Percentiles rank a stretch among this genome's conserved stretches.
Conservation (phyloP, 1,140 invertebrate genomes). For the Chymomyza costata region DNA sequence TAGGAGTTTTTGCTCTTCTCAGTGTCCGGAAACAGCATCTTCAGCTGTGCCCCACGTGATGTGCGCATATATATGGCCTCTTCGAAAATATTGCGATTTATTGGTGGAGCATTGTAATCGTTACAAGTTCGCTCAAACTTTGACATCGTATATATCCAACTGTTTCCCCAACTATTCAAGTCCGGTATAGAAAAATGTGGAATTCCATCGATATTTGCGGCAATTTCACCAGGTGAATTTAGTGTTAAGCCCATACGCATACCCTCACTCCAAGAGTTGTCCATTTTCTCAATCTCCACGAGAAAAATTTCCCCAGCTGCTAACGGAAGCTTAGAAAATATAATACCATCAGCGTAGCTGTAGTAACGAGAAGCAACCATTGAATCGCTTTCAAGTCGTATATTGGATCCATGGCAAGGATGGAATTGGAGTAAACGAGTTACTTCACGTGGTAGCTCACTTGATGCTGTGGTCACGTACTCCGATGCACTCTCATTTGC, state of each 20-base stretch:
- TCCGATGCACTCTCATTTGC: too few species aligned
- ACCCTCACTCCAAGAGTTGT: constrained; percentile 96
- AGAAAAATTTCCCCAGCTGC: constrained; percentile 94
- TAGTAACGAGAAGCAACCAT: constrained; percentile 92
- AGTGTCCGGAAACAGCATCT: constrained; percentile 64
- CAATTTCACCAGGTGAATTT: constrained; percentile 82
- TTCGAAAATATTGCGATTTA: constrained; percentile 76
- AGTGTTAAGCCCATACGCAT: constrained; percentile 94
- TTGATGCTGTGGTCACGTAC: too few species aligned
- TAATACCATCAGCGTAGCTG: constrained; percentile 94
- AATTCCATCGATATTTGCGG: constrained; percentile 78
- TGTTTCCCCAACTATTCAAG: constrained; percentile 88
- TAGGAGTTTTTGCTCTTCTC: constrained; percentile 72
- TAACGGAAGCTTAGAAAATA: constrained; percentile 93
- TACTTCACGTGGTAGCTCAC: too few species aligned
- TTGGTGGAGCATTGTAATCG: too few species aligned
- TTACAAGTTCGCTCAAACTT: too few species aligned
- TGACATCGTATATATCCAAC: constrained; percentile 95
- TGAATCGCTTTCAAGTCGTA: constrained; percentile 88
- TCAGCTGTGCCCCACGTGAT: constrained; percentile 85
- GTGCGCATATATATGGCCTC: constrained; percentile 84
- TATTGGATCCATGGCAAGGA: constrained; percentile 91
- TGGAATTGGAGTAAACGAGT: too few species aligned
- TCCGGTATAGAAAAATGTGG: constrained; percentile 95
- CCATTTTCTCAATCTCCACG: constrained; percentile 95